These are phyloP conservation scores for Crax fasciolata DNA, from an alignment of 2,797 vertebrate species.

Conservation along the genomic window DNA sequence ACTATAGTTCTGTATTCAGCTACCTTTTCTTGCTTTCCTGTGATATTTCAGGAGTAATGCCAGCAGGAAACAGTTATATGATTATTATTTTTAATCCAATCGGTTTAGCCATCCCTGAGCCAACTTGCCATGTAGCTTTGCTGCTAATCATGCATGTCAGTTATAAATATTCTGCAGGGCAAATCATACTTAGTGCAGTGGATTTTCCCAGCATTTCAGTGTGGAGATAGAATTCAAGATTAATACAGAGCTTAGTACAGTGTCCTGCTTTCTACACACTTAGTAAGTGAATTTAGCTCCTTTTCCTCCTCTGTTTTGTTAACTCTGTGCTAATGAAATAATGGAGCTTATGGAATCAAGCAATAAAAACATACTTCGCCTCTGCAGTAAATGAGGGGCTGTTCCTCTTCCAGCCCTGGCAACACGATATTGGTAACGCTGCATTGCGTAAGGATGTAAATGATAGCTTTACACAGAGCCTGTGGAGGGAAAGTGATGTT, in stretches of 20 bases:
- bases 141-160: background rate
- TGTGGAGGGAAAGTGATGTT: background rate
- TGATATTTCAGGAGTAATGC: background rate
- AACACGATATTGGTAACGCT: background rate
- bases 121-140: background rate
- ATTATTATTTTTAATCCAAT: background rate
- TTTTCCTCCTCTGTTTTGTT: background rate
- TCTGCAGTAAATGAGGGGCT: conserved; percentile 3
- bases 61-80: background rate
- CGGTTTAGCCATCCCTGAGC: background rate
- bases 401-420: background rate
- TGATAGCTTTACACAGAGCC: conserved; percentile 21
- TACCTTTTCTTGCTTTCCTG: background rate
- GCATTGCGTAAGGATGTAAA: conserved; percentile 19
- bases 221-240: background rate
- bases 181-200: background rate
- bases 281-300: background rate
- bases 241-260: background rate
- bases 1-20: background rate
- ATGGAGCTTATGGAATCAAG: background rate
- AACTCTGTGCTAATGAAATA: conserved; percentile 22
- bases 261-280: background rate
- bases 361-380: conserved; percentile 3
- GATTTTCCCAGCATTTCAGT: background rate
- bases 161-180: background rate